phyloP scores from a whole-genome alignment of 2,888 invertebrate species.

The Megaustenia siamemsis region DNA sequence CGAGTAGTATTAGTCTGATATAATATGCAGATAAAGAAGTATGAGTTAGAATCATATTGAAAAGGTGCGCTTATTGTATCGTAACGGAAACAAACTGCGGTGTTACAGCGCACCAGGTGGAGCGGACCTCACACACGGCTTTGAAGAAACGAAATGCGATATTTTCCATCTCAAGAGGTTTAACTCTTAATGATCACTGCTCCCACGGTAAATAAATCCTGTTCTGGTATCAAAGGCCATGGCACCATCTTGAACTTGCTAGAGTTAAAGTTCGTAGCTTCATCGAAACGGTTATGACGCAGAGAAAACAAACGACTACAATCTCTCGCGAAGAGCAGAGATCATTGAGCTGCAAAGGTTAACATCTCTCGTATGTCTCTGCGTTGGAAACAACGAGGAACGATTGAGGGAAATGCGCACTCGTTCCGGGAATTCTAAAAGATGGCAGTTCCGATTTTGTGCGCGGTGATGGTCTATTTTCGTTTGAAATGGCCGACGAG shows the following conservation, averaged over 20 bases:
- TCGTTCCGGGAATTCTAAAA: slow-evolving; percentile 25
- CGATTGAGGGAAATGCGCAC: neutral
- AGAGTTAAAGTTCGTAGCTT: slow-evolving; percentile 2
- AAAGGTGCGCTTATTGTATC: no score
- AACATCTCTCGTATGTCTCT: slow-evolving; percentile 35
- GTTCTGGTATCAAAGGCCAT: slow-evolving; percentile 31
- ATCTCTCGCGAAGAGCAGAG: neutral
- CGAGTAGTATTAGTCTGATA: no score
- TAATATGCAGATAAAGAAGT: no score
- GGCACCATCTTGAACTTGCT: slow-evolving; percentile 33
- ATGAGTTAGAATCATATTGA: no score
- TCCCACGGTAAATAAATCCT: slow-evolving; percentile 38
- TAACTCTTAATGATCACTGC: slow-evolving; percentile 23
- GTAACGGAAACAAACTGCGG: no score
- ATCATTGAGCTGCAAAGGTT: slow-evolving; percentile 18
- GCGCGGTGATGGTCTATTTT: slow-evolving; percentile 35
- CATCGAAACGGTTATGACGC: slow-evolving; percentile 29
- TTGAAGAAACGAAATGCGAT: neutral
- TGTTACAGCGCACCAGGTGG: no score
- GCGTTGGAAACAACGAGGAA: neutral
- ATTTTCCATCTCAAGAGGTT: slow-evolving; percentile 10
- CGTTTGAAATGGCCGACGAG: slow-evolving; percentile 39
- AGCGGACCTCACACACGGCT: slow-evolving; percentile 6
- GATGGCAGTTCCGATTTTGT: slow-evolving; percentile 20
- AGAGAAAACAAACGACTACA: slow-evolving; percentile 38